Conservation (phyloP, 1,140 invertebrate genomes). For the Drosophila subobscura region DNA sequence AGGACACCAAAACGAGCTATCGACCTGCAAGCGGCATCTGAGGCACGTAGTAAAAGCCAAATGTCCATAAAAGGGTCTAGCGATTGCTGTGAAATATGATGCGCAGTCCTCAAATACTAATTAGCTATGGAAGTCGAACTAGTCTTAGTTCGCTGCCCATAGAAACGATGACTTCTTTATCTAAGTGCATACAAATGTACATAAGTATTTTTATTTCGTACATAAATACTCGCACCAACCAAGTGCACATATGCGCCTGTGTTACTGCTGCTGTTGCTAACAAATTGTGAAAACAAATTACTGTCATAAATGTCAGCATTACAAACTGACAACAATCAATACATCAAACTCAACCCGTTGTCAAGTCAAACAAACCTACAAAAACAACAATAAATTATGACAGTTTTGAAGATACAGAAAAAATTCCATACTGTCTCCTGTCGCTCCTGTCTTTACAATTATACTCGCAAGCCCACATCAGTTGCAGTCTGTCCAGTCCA, state of each 20-base stretch:
- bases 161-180: not conserved
- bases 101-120: constrained; percentile 61
- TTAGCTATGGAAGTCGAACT: constrained; percentile 55
- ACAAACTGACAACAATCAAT: constrained; percentile 79
- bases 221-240: constrained; percentile 17
- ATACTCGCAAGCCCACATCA: constrained; percentile 48
- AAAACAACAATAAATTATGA: constrained; percentile 70
- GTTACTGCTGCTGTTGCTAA: constrained; percentile 34
- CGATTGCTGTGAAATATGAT: constrained; percentile 80
- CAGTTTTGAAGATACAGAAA: constrained; percentile 58
- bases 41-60: constrained; percentile 70
- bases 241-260: constrained; percentile 18
- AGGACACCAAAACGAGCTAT: constrained; percentile 76
- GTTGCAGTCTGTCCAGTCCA: constrained; percentile 41
- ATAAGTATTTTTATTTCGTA: not conserved
- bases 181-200: no score
- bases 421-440: constrained; percentile 12
- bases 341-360: constrained; percentile 70
- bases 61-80: constrained; percentile 68
- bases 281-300: constrained; percentile 81
- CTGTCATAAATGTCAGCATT: constrained; percentile 80
- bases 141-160: constrained; percentile 10
- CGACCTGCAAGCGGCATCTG: constrained; percentile 54
- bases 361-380: constrained; percentile 50
- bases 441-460: constrained; percentile 40